Percentiles rank a stretch among this genome's conserved stretches.
Conservation (phyloP, 2,797 vertebrate species). For the Crocidura indochinensis region DNA sequence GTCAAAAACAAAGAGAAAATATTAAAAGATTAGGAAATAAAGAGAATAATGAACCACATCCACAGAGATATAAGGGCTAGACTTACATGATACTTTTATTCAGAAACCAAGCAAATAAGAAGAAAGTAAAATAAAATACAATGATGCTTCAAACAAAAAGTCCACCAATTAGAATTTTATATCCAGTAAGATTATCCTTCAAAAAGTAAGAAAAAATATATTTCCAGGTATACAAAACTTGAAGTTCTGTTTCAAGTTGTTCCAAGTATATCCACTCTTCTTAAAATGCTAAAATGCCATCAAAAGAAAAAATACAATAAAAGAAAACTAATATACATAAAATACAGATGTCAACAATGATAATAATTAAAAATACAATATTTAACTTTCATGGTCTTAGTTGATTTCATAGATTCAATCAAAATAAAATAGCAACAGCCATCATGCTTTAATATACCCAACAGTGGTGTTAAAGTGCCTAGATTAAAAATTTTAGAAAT, state of each 20-base stretch:
- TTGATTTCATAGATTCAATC: slow-evolving; percentile 3
- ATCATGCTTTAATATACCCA: background rate
- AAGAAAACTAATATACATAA: slow-evolving; percentile 6
- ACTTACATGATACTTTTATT: background rate
- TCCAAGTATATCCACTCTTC: background rate
- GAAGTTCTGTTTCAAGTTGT: background rate
- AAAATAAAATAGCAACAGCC: background rate
- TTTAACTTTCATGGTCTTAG: slow-evolving; percentile 15
- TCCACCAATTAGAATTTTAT: background rate
- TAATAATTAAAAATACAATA: slow-evolving; percentile 48
- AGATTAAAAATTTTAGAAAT: slow-evolving; percentile 7
- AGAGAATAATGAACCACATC: background rate
- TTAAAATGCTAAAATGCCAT: slow-evolving; percentile 8
- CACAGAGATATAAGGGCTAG: background rate
- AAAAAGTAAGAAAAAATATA: background rate
- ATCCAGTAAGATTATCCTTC: slow-evolving; percentile 3
- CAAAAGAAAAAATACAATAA: background rate
- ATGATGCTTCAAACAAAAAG: background rate
- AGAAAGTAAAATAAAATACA: background rate
- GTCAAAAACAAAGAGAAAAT: background rate
- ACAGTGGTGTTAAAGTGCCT: slow-evolving; percentile 10
- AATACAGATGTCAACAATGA: background rate
- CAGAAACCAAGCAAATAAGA: slow-evolving; percentile 25
- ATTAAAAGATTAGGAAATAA: background rate
- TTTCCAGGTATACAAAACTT: background rate